These are phyloP conservation scores for Gortyna flavago DNA, from an alignment of 2,888 invertebrate genomes.

Conservation along the genomic window DNA sequence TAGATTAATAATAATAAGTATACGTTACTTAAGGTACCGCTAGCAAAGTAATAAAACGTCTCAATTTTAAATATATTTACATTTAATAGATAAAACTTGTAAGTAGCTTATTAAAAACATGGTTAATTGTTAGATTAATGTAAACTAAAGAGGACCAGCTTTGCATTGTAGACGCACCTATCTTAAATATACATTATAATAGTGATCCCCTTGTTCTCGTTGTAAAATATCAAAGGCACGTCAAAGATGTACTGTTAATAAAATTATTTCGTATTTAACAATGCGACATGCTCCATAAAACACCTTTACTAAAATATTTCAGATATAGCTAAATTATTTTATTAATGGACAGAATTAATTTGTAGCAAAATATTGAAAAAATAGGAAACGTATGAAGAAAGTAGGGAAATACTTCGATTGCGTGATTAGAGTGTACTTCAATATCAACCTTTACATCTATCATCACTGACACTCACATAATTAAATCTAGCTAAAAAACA, in stretches of 20 bases:
- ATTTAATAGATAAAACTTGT: slow-evolving; percentile 70
- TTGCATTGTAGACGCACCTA: slow-evolving; percentile 51
- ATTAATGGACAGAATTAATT: slow-evolving; percentile 67
- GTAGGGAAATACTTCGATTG: slow-evolving; percentile 44
- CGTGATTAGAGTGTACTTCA: slow-evolving; percentile 41
- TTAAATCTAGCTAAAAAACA: slow-evolving; percentile 53
- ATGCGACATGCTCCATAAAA: slow-evolving; percentile 13
- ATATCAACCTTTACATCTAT: slow-evolving; percentile 43
- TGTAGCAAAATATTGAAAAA: slow-evolving; percentile 52
- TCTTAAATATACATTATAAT: slow-evolving; percentile 31
- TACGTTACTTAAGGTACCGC: not conserved
- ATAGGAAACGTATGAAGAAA: not conserved
- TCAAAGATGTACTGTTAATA: slow-evolving; percentile 37
- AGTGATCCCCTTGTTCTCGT: slow-evolving; percentile 32
- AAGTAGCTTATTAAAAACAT: slow-evolving; percentile 63
- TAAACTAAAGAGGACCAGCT: slow-evolving; percentile 55
- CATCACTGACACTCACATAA: slow-evolving; percentile 33
- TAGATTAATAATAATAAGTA: not conserved
- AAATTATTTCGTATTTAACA: slow-evolving; percentile 28
- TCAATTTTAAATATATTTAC: slow-evolving; percentile 69
- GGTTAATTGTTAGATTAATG: slow-evolving; percentile 48
- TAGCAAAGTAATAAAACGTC: slow-evolving; percentile 21
- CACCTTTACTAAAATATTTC: slow-evolving; percentile 36
- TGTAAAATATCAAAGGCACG: slow-evolving; percentile 62
- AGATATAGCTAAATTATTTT: slow-evolving; percentile 39